Percentiles rank a stretch among this genome's conserved stretches.
Conservation (phyloP, 1,140 invertebrate species). For the Metaphire vulgaris region DNA sequence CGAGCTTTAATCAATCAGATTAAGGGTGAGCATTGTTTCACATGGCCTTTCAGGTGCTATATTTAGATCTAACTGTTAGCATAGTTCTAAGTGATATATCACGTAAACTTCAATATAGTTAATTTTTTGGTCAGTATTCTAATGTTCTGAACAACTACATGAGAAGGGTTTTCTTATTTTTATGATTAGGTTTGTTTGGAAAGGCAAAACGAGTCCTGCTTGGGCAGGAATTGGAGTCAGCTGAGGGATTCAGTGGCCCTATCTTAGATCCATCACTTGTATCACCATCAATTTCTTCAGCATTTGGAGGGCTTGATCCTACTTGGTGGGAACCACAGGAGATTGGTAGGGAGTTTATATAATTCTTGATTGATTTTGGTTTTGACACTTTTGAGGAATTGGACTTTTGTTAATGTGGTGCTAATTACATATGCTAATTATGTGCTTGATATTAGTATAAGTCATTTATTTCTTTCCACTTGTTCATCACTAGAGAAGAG, state of each 20-base stretch:
- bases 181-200: constrained; percentile 66
- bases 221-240: constrained; percentile 59
- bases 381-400: constrained; percentile 13
- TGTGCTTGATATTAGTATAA: no score
- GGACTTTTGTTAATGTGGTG: constrained; percentile 11
- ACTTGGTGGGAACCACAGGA: constrained; percentile 47
- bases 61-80: neutral
- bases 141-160: constrained; percentile 8
- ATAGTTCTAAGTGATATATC: neutral
- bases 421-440: no score
- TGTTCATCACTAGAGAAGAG: no score
- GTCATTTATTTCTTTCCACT: no score
- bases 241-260: constrained; percentile 13
- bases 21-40: constrained; percentile 59
- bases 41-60: neutral
- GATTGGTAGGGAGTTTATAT: constrained; percentile 35
- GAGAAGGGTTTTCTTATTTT: constrained; percentile 25
- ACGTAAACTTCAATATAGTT: neutral
- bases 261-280: constrained; percentile 19
- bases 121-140: neutral
- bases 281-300: constrained; percentile 10
- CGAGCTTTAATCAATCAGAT: constrained; percentile 81
- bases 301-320: constrained; percentile 36
- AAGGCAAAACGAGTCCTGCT: constrained; percentile 83
- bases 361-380: neutral